A percentile compares a stretch with the other conserved stretches of the same genome.
Evolutionary conservation across 1,140 invertebrate genomes (phyloP).

Genomic region (Mamestra configurata): DNA sequence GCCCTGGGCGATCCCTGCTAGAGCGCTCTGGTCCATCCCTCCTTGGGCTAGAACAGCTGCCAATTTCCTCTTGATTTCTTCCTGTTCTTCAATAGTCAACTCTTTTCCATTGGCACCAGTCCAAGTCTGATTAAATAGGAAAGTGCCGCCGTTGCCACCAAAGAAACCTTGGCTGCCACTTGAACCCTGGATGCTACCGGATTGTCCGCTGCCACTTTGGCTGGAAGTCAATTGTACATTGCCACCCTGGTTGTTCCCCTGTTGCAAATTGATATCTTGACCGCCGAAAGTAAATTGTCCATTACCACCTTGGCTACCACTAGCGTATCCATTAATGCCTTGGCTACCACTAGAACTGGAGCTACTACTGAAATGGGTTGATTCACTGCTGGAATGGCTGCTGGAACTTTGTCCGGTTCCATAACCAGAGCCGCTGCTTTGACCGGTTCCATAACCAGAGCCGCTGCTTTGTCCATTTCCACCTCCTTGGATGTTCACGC

Average conservation of each 20-base stretch:
- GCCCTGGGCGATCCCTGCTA: slow-evolving; percentile 37
- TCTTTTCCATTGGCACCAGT: slow-evolving; percentile 62
- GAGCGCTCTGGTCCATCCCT: slow-evolving; percentile 27
- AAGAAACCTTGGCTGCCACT: slow-evolving; percentile 52
- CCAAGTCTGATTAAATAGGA: slow-evolving; percentile 71
- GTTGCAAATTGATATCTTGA: slow-evolving; percentile 12
- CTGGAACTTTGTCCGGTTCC: neutral
- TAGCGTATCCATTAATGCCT: slow-evolving; percentile 21
- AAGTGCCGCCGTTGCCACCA: slow-evolving; percentile 47
- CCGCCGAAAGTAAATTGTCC: slow-evolving; percentile 50
- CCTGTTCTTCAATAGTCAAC: slow-evolving; percentile 71
- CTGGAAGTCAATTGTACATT: neutral
- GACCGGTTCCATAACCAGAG: neutral
- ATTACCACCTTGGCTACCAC: slow-evolving; percentile 50
- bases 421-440: neutral
- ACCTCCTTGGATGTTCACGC: neutral
- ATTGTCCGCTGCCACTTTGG: neutral
- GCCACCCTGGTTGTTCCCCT: neutral
- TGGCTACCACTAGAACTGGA: slow-evolving; percentile 25
- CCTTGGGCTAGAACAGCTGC: slow-evolving; percentile 56
- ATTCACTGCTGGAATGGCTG: neutral
- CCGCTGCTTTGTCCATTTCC: neutral
- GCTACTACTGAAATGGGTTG: slow-evolving; percentile 28
- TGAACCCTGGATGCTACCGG: neutral
- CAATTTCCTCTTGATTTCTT: slow-evolving; percentile 69